These are phyloP conservation scores for Lagopus muta DNA, from an alignment of 2,113 vertebrate genomes.

Conservation along the genomic window DNA sequence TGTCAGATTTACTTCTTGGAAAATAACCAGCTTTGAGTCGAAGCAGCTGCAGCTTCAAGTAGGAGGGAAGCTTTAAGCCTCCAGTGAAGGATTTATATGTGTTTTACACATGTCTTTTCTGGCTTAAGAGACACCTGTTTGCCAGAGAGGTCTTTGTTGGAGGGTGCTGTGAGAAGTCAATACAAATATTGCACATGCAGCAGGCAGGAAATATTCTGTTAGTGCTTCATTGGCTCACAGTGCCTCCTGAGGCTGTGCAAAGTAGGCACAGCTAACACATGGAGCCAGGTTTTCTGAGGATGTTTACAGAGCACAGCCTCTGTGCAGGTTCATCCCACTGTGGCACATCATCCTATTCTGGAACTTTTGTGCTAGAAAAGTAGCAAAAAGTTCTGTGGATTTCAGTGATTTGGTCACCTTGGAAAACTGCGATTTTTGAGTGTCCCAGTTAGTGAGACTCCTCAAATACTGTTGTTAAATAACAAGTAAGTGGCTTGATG, in stretches of 20 bases:
- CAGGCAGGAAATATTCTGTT: neutral
- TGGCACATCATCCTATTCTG: rapidly evolving
- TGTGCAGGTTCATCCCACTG: neutral
- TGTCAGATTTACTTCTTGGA: neutral
- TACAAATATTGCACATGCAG: neutral
- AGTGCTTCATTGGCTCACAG: neutral
- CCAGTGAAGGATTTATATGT: neutral
- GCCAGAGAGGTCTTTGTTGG: neutral
- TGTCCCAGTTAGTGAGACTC: neutral
- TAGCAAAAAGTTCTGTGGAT: neutral
- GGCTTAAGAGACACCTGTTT: conserved; percentile 5
- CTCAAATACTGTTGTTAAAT: neutral
- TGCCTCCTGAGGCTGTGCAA: neutral
- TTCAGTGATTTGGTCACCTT: neutral
- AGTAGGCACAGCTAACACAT: neutral
- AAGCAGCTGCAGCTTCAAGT: conserved; percentile 36
- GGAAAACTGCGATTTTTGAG: neutral
- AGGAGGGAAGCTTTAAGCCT: neutral
- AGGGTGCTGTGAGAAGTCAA: neutral
- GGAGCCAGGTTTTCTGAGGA: neutral
- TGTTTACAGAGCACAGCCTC: neutral
- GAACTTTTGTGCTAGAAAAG: neutral
- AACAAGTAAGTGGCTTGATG: neutral
- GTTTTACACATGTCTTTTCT: neutral
- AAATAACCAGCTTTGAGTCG: conserved; percentile 9